Conservation (phyloP, 2,113 vertebrate species). For the Ochotona princeps region DNA sequence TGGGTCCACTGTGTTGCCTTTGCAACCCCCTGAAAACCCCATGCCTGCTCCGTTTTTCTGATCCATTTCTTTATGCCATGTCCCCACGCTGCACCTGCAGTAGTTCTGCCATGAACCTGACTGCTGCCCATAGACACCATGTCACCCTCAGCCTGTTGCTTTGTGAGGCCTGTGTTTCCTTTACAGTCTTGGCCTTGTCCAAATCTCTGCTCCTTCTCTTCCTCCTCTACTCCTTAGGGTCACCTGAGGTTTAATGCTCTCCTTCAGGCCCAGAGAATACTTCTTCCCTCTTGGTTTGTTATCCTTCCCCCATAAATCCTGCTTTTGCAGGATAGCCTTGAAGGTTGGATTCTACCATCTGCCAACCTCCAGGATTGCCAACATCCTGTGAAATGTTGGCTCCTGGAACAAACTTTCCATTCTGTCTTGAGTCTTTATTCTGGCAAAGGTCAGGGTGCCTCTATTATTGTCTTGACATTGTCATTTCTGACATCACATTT, state of each 20-base stretch:
- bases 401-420: background rate
- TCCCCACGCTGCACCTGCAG: background rate
- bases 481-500: background rate
- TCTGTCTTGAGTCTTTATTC: background rate
- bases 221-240: background rate
- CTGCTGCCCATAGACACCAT: background rate
- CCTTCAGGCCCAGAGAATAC: background rate
- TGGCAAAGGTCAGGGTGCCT: background rate
- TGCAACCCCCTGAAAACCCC: background rate
- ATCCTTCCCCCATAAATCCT: background rate
- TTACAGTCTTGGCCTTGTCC: background rate
- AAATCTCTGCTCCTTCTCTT: background rate
- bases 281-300: background rate
- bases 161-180: background rate
- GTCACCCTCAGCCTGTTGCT: background rate
- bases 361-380: background rate
- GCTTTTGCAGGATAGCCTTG: background rate
- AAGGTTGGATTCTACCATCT: background rate
- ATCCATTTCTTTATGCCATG: background rate
- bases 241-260: background rate
- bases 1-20: background rate
- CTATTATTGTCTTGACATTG: background rate
- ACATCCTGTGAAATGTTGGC: background rate
- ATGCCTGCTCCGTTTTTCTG: background rate
- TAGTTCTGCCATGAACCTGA: background rate